Base-by-base conservation (phyloP, 2,113 vertebrate species). In the Calypte anna region DNA sequence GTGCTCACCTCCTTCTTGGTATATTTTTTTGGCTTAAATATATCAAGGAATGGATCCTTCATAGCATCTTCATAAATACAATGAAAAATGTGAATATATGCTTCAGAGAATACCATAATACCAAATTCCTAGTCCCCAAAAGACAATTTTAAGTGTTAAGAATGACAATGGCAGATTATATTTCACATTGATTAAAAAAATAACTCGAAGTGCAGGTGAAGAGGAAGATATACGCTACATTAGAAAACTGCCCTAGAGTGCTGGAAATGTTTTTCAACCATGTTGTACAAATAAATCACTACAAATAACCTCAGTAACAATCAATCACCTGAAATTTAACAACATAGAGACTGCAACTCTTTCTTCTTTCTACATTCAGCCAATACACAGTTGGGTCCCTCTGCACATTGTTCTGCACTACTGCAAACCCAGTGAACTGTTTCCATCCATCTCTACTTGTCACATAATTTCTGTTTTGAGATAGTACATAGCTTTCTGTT, bases 131-230 rank as follows among this genome's bases (percentile, higher is more conserved):
- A 61, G 25, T 36, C 27, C 25, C 27, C 63, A 58, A 90, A 91
- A 85, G 33, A 83, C 44, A 54, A 12, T n/a, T 75, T 76, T 46
- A 73, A 22, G 6, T 68, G 20, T 38, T 57, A 82, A 80, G 36
- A 86, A 36, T 83, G 79, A 85, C 59, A 75, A 10, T 76, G 62
- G 73, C 70, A 93, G 43, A 86, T 89, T 1, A 27, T 63, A 73
- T 86, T 90, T 58, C 6, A 55, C 22, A 9, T 68, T 70, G 88
- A 84, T 95, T 91, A 90, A 90, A 96, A 96, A 93, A 86, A 68
- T 59, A 78, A 33, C 44, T 76, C 21, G 25, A 93, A 96, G 23
- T 70, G 51, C 36, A 72, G 53, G 74, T 7, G 1, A 78, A 87
- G 14, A 74, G 58, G 10, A 91, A 83, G 75, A 81, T 46, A 86